Conservation (phyloP, 1,140 invertebrate species). For the Thaumatotibia leucotreta region DNA sequence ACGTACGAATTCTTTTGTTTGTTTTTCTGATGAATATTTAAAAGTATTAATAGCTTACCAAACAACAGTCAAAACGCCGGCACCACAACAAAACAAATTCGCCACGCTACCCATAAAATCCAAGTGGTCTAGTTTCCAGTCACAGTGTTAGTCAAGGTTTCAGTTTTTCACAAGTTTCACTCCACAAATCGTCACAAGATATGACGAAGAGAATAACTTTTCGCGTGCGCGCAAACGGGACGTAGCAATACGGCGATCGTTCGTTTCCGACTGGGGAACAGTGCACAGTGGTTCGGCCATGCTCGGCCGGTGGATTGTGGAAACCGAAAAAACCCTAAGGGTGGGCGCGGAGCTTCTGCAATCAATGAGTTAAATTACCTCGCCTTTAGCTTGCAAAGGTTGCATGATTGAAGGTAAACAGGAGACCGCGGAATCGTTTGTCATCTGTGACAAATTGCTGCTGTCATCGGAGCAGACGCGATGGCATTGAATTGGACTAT, state of each 20-base stretch:
- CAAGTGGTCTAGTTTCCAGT: background rate
- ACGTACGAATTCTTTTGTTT: no score
- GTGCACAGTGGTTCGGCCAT: constrained; percentile 10
- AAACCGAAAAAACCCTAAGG: background rate
- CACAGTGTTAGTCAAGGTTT: constrained; percentile 15
- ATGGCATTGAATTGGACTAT: background rate
- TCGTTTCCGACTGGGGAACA: constrained; percentile 42
- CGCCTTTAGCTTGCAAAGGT: background rate
- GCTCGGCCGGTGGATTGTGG: background rate
- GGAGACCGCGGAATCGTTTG: background rate
- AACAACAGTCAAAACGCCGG: constrained; percentile 5
- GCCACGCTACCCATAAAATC: background rate
- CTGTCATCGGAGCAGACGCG: background rate
- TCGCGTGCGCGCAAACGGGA: constrained; percentile 31
- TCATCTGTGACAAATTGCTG: background rate
- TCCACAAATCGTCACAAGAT: constrained; percentile 54
- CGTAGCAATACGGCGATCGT: constrained; percentile 38
- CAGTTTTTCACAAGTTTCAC: constrained; percentile 41
- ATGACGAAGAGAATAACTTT: constrained; percentile 60
- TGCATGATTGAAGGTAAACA: constrained; percentile 1
- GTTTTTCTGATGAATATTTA: no score
- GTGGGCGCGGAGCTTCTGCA: constrained; percentile 8
- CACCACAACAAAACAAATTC: background rate
- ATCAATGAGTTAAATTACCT: constrained; percentile 2
- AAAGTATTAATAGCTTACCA: background rate